Base-by-base conservation (phyloP, 2,113 vertebrate genomes). In the Patagioenas fasciata region DNA sequence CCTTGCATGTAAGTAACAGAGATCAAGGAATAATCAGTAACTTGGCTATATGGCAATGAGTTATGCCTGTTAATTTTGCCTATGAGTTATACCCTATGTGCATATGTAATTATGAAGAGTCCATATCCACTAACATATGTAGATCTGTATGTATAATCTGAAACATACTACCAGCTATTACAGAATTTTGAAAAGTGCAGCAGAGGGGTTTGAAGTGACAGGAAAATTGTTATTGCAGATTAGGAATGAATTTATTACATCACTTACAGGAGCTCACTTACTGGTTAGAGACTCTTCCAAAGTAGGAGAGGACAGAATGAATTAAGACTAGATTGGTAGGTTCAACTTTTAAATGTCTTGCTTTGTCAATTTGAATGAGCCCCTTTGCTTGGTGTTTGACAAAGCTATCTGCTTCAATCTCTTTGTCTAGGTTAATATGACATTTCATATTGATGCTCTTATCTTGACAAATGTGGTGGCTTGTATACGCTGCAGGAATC, bases 341-440 rank as follows among this genome's bases (percentile, higher is more conserved):
- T 79, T 85, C 92, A 91, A 69, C 29, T 71, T 91, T 51, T 72
- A 89, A 62, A 96, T 97, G 90, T 93, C 90, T 93, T 96, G 71
- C 69, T 47, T 86, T 97, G 92, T 97, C 92, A 88, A 91, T 94
- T 97, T 97, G 96, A 97, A 96, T 95, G 78, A 97, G 82, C 92
- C 74, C 57, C 88, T 94, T 94, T 96, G 85, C 85, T 91, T 67
- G 54, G 90, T 56, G 69, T 95, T 97, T 96, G 95, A 95, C 88
- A 80, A 88, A 88, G 86, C 90, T 95, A 77, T 96, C 96, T 96
- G 78, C 65, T 80, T 91, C 91, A 85, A 60, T 93, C 67, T 92
- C 73, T 92, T 96, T 96, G 91, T 95, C 84, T 96, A 54, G 80
- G 67, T 77, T 96, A 88, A 92, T 92, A 88, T 77, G 86, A 89